Percentiles rank a stretch among this genome's conserved stretches.
Conservation (phyloP, 2,113 vertebrate genomes). For the Collichthys lucidus region DNA sequence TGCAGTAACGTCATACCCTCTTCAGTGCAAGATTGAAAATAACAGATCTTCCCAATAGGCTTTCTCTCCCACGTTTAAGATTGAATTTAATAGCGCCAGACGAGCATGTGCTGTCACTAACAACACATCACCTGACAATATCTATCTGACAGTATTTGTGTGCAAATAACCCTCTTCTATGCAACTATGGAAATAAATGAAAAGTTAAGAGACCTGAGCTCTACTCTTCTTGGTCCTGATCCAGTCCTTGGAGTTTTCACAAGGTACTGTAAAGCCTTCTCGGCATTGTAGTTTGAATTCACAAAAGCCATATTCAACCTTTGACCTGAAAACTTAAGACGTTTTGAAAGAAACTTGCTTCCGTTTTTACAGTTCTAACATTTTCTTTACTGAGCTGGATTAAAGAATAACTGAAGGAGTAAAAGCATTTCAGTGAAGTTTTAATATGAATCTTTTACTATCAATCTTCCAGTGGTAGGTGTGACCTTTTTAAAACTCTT, state of each 20-base stretch:
- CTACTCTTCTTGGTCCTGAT: no score
- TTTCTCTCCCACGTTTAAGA: constrained; percentile 18
- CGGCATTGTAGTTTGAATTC: neutral
- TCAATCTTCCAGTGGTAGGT: constrained; percentile 8
- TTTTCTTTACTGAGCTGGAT: neutral
- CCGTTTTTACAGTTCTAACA: neutral
- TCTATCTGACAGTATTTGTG: neutral
- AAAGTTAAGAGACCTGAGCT: no score
- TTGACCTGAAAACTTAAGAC: neutral
- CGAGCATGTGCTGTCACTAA: neutral
- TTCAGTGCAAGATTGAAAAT: constrained; percentile 39
- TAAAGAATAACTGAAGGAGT: neutral
- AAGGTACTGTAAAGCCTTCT: neutral
- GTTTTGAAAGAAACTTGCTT: neutral
- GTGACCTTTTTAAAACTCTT: constrained; percentile 39
- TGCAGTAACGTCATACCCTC: constrained; percentile 37
- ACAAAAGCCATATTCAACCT: neutral
- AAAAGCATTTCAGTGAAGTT: neutral
- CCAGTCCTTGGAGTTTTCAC: neutral
- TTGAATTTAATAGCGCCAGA: constrained; percentile 20
- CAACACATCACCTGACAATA: neutral
- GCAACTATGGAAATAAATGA: no score
- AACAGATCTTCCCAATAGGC: constrained; percentile 37
- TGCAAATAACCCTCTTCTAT: no score
- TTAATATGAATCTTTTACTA: neutral